These are phyloP conservation scores for Caranx melampygus DNA, from an alignment of 2,113 vertebrate genomes.

Conservation along the genomic window DNA sequence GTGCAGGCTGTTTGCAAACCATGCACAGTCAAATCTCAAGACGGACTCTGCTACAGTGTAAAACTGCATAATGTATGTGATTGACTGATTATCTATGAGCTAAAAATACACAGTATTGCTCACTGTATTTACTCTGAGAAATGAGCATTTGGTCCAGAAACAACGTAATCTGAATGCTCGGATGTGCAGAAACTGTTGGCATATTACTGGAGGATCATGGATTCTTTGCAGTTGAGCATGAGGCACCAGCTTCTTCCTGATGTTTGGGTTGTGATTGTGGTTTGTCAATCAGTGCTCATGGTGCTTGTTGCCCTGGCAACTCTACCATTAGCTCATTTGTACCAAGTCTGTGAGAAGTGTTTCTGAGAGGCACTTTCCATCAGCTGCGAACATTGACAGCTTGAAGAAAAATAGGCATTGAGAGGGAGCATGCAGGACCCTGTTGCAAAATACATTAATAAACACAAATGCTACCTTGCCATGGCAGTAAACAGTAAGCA, in stretches of 20 bases:
- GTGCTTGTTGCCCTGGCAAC: slow-evolving; percentile 76
- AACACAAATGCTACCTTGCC: neutral
- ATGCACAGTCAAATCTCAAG: slow-evolving; percentile 29
- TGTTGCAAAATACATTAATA: slow-evolving; percentile 2
- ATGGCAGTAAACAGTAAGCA: neutral
- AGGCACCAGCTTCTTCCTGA: slow-evolving; percentile 65
- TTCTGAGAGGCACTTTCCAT: slow-evolving; percentile 60
- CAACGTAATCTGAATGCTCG: slow-evolving; percentile 21
- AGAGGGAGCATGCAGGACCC: neutral
- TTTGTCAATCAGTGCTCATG: slow-evolving; percentile 60
- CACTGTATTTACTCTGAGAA: slow-evolving; percentile 53
- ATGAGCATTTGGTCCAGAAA: slow-evolving; percentile 50
- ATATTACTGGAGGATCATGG: slow-evolving; percentile 58
- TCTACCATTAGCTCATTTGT: slow-evolving; percentile 42
- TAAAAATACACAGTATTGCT: slow-evolving; percentile 58
- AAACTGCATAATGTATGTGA: slow-evolving; percentile 64
- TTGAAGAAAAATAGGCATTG: slow-evolving; percentile 37
- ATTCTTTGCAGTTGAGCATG: slow-evolving; percentile 41
- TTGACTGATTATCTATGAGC: slow-evolving; percentile 64
- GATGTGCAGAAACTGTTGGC: slow-evolving; percentile 58
- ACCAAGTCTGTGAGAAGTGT: slow-evolving; percentile 31
- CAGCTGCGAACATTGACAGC: slow-evolving; percentile 59
- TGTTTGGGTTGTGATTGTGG: slow-evolving; percentile 61
- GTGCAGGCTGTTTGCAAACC: slow-evolving; percentile 59
- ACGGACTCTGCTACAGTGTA: slow-evolving; percentile 43